Evolutionary conservation across 2,113 vertebrate genomes (phyloP), one percentile per base, ranked within the genome.

Genomic region (Chaetodon trifascialis): DNA sequence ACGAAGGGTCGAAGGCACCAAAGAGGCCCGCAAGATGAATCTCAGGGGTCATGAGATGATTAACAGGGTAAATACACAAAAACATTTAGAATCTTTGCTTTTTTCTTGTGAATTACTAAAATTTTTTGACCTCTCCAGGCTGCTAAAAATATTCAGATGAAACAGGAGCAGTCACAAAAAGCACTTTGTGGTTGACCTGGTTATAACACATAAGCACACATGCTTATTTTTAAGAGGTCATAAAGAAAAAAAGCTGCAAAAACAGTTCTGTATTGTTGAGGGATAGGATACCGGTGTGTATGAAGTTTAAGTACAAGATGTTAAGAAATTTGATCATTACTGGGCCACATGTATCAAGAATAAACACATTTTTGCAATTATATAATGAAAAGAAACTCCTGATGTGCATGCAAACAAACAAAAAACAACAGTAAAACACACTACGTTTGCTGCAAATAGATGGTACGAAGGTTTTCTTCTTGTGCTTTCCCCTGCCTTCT

Each of bases 21-120:
- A 11, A 44, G 5, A 17, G 12, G 79, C 19, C 11, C 1, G 19
- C 19, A 44, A 51, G 56, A 51, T 56, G 44, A 82, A 76, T 68
- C 55, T 30, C 2, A 80, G 47, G 47, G 64, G 55, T 77, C 74
- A 76, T 52, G 49, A 64, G 25, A 51, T 19, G 19, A 86, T 87
- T 66, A 74, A 68, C 7, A 21, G 30, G 46, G 12, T 16, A 34
- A 51, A 3, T 19, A 25, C 15, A 66, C 7, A 49, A 42, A 72
- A 64, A 40, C 0, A 1, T 21, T 0, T 14, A 12, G 2, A 4
- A 7, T 40, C 38, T 44, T 73, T 55, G 25, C 21, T 56, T 64
- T 64, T 40, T 44, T 51, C 42, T 55, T 47, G 7, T 38, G 46
- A 73, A 49, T 38, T 47, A 4, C 11, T 15, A 1, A 3, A 25